Percentiles rank a stretch among this genome's conserved stretches.
phyloP scores from a whole-genome alignment of 2,113 vertebrate species.

The Rhinogobius similis region DNA sequence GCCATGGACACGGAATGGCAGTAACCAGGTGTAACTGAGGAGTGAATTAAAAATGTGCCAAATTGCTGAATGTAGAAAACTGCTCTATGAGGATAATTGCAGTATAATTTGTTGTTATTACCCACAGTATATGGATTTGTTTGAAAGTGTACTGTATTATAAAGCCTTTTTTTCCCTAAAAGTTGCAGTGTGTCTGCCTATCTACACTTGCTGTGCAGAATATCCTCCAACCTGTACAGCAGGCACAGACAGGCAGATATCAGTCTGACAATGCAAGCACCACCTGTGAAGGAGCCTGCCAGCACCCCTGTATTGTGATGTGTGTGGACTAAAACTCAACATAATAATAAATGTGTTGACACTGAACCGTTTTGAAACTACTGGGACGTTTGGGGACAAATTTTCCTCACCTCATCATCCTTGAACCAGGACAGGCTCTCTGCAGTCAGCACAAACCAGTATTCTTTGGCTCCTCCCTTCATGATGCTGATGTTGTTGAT shows the following conservation, averaged over 20 bases:
- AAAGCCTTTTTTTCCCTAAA: background rate
- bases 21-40: background rate
- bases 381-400: conserved; percentile 8
- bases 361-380: background rate
- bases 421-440: conserved; percentile 91
- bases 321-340: background rate
- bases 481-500: conserved; percentile 93
- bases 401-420: conserved; percentile 84
- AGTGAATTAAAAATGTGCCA: background rate
- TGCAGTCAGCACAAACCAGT: conserved; percentile 89
- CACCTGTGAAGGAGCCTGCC: background rate
- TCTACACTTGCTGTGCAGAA: conserved; percentile 99
- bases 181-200: conserved; percentile 99
- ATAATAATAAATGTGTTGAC: conserved; percentile 9
- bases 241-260: conserved; percentile 99
- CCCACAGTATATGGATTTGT: background rate
- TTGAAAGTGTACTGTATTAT: background rate
- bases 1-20: background rate
- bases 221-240: conserved; percentile 99
- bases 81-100: background rate
- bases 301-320: background rate
- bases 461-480: conserved; percentile 90
- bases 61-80: background rate
- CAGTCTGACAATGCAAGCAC: conserved; percentile 84
- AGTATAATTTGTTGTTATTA: background rate